Conservation (phyloP, 2,797 vertebrate genomes). For the Megalops cyprinoides region DNA sequence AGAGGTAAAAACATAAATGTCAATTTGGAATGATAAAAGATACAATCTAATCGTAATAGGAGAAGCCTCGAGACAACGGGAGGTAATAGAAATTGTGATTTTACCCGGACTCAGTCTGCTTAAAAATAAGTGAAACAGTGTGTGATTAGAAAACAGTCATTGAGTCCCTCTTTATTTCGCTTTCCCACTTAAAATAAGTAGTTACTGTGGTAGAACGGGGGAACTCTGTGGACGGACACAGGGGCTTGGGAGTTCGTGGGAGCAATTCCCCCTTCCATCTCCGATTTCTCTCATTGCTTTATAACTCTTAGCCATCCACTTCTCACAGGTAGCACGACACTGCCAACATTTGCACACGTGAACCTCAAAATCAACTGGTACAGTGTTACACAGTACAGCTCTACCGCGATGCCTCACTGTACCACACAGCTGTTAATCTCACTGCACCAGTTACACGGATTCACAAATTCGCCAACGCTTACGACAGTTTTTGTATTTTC, state of each 20-base stretch:
- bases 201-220: not conserved
- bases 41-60: constrained; percentile 87
- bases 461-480: too few relatives aligned
- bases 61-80: constrained; percentile 83
- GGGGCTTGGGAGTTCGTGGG: too few relatives aligned
- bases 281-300: too few relatives aligned
- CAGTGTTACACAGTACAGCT: not conserved
- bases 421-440: not conserved
- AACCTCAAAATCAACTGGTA: too few relatives aligned
- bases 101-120: constrained; percentile 47
- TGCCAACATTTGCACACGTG: too few relatives aligned
- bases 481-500: too few relatives aligned
- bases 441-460: not conserved
- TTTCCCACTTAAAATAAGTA: constrained; percentile 44
- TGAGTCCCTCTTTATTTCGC: constrained; percentile 62
- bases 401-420: not conserved
- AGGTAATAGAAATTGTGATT: constrained; percentile 77
- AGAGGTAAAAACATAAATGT: constrained; percentile 86
- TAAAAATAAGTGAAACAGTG: constrained; percentile 62
- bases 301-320: too few relatives aligned
- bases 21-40: constrained; percentile 87
- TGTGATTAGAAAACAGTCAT: constrained; percentile 73
- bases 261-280: too few relatives aligned
- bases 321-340: too few relatives aligned
- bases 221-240: too few relatives aligned